A percentile compares a stretch with the other conserved stretches of the same genome.
Evolutionary conservation across 2,888 invertebrate species (phyloP).

Genomic region (Ectropis crepuscularia): DNA sequence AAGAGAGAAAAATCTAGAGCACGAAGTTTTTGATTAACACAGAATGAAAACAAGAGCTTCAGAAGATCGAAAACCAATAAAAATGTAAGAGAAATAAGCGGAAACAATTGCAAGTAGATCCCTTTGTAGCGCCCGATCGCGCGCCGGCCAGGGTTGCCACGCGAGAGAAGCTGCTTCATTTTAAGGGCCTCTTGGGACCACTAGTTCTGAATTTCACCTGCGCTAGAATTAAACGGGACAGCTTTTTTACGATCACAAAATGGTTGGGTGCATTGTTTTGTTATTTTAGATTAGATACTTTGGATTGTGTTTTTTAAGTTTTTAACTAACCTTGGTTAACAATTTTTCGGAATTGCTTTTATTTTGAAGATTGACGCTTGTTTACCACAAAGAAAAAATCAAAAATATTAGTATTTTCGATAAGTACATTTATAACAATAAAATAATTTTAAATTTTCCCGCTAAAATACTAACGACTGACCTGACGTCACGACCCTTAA

Average conservation of each 20-base stretch:
- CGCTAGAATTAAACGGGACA: constrained; percentile 3
- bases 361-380: too few species aligned
- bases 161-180: constrained; percentile 7
- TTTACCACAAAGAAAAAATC: too few species aligned
- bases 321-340: too few species aligned
- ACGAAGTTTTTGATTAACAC: constrained; percentile 34
- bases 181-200: constrained; percentile 11
- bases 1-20: constrained; percentile 13
- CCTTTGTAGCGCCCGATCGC: constrained; percentile 29
- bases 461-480: too few species aligned
- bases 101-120: constrained; percentile 45
- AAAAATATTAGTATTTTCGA: too few species aligned
- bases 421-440: too few species aligned
- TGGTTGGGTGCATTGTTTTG: not conserved
- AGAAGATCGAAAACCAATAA: constrained; percentile 49
- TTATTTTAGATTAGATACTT: not conserved
- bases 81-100: constrained; percentile 50
- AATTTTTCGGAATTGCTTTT: too few species aligned
- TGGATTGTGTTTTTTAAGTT: too few species aligned
- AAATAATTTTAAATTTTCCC: too few species aligned
- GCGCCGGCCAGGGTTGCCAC: constrained; percentile 10
- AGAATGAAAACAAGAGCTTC: constrained; percentile 42
- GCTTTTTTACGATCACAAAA: not conserved
- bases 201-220: constrained; percentile 13
- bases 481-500: too few species aligned